These are phyloP conservation scores for Drosophila meridionalis DNA, from an alignment of 2,888 invertebrate species.

Conservation along the genomic window DNA sequence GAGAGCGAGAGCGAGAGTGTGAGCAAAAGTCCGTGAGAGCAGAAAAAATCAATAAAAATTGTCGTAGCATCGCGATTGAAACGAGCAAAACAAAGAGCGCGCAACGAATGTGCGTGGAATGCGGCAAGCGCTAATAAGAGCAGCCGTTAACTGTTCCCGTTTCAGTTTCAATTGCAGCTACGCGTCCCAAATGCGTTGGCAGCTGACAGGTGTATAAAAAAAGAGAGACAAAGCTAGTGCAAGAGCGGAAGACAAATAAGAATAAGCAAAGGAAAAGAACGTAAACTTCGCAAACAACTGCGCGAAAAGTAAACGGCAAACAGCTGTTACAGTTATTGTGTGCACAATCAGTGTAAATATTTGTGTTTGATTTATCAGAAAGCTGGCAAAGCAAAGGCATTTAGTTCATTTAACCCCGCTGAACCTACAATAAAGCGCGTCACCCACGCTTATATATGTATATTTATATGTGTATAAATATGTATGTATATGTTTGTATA, in stretches of 20 bases:
- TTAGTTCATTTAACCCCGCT: conserved; percentile 46
- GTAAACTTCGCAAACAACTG: conserved; percentile 4
- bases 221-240: background rate
- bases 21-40: conserved; percentile 50
- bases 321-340: conserved; percentile 56
- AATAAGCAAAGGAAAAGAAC: background rate
- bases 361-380: conserved; percentile 38
- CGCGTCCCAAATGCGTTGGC: conserved; percentile 69
- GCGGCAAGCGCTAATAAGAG: conserved; percentile 26
- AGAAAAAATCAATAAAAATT: conserved; percentile 74
- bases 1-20: conserved; percentile 11
- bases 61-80: conserved; percentile 74
- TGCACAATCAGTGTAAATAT: conserved; percentile 49
- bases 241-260: background rate
- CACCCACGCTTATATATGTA: conserved; percentile 36
- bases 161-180: conserved; percentile 20
- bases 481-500: background rate
- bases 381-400: conserved; percentile 40
- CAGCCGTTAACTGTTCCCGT: conserved; percentile 55
- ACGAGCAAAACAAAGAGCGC: conserved; percentile 73
- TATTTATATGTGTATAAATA: background rate
- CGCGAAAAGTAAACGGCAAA: conserved; percentile 49
- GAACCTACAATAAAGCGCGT: conserved; percentile 37
- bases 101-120: conserved; percentile 51
- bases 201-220: conserved; percentile 14